Evolutionary conservation across 2,797 vertebrate genomes (phyloP), one percentile per base, ranked within the genome.

Genomic region (Erithacus rubecula): DNA sequence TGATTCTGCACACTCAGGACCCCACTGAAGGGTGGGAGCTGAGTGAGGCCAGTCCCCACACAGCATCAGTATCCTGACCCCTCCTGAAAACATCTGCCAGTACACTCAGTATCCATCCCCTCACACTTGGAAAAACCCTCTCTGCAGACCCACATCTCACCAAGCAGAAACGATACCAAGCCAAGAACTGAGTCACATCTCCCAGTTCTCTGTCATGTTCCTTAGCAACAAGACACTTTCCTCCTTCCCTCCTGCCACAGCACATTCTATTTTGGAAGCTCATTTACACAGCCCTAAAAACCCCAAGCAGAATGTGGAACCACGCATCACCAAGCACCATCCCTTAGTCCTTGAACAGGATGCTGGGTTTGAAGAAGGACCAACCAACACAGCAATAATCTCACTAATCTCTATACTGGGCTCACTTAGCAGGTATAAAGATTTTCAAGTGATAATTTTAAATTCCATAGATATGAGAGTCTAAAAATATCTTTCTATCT

Each of bases 251-350:
- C 75, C 92, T 87, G 86, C 94, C 87, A 92, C 91, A 82, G 75
- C 78, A 93, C 59, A 84, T 82, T 94, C 92, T 94, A 95, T 94
- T 96, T 95, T 95, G 78, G 94, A 96, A 89, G 87, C 67, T 91
- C 63, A 93, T 93, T 95, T 96, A 76, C 26, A 92, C 87, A 94
- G 91, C 78, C 69, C 87, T 88, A 59, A 92, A 83, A 96, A 93
- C 60, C 62, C 70, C 88, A 65, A 69, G 63, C 89, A 87, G 91
- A 76, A 92, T 41, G 63, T 89, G 92, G 83, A 94, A 84, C 83
- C 94, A 93, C 0, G 47, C 74, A 78, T n/a, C 89, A 81, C n/a
- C 77, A 62, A 77, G 65, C 83, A 76, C 39, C 26, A 8, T 71
- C 46, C 83, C 82, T 65, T 6, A 75, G 63, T 18, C 83, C 91